These are phyloP conservation scores for Melinopterus prodromus DNA, from an alignment of 2,888 invertebrate species.

Conservation along the genomic window DNA sequence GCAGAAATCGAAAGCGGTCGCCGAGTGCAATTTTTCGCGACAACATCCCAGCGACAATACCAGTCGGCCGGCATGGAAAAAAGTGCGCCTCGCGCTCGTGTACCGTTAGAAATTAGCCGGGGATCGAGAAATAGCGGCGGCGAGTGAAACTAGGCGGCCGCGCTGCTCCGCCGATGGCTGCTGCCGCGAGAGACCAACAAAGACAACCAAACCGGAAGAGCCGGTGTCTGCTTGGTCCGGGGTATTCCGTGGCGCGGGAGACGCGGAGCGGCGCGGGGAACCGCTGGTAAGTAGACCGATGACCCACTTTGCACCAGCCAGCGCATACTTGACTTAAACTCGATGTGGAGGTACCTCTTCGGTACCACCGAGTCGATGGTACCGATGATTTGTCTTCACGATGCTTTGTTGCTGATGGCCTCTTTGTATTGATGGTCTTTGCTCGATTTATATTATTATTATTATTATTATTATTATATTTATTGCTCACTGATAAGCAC, in stretches of 20 bases:
- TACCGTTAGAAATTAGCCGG: neutral
- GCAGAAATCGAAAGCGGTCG: slow-evolving; percentile 4
- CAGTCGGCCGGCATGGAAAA: neutral
- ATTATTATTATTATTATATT: neutral
- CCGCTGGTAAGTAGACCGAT: slow-evolving; percentile 55
- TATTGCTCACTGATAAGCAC: neutral
- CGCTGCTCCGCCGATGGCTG: neutral
- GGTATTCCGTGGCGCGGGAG: slow-evolving; percentile 46
- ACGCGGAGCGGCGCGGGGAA: slow-evolving; percentile 49
- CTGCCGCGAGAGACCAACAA: neutral
- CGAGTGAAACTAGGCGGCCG: slow-evolving; percentile 6
- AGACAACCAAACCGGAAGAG: slow-evolving; percentile 53
- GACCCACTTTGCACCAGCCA: slow-evolving; percentile 55
- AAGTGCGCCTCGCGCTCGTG: neutral
- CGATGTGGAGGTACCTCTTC: slow-evolving; percentile 18
- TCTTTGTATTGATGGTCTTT: neutral
- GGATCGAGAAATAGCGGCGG: neutral
- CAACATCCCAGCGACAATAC: neutral
- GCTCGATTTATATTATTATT: neutral
- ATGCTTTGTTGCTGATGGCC: neutral
- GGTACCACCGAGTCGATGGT: slow-evolving; percentile 21
- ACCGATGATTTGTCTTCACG: neutral
- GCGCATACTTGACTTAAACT: slow-evolving; percentile 44
- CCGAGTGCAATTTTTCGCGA: neutral
- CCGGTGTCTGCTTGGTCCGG: slow-evolving; percentile 49